These are phyloP conservation scores for Manis pentadactyla DNA, from an alignment of 2,797 vertebrate species.

Conservation along the genomic window DNA sequence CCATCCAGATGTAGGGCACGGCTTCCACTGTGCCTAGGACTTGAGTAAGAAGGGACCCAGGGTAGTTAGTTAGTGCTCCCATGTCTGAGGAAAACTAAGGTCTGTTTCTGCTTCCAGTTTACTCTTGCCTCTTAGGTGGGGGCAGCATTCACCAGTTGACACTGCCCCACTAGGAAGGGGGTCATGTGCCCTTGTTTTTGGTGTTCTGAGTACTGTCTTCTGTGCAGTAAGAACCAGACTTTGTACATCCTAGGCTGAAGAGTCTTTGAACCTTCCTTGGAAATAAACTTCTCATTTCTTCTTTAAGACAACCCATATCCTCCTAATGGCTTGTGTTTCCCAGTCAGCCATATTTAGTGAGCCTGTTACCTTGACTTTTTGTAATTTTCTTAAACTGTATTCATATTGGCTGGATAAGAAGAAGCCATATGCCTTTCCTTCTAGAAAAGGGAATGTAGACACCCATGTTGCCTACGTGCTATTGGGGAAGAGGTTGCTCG, in stretches of 20 bases:
- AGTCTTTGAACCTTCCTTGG: constrained; percentile 65
- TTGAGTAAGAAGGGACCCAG: constrained; percentile 14
- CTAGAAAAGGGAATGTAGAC: constrained; percentile 76
- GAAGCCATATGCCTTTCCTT: constrained; percentile 77
- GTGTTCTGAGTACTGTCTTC: neutral
- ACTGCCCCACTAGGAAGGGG: neutral
- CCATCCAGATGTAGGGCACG: constrained; percentile 64
- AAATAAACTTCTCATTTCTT: constrained; percentile 71
- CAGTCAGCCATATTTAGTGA: constrained; percentile 80
- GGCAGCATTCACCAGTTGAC: constrained; percentile 61
- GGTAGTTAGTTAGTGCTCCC: neutral
- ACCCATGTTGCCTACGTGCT: constrained; percentile 66
- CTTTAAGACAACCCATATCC: constrained; percentile 54
- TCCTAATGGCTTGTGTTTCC: constrained; percentile 69
- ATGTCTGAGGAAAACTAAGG: neutral
- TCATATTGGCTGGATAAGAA: constrained; percentile 72
- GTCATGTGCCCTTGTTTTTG: neutral
- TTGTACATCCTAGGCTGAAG: neutral
- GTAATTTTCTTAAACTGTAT: constrained; percentile 75
- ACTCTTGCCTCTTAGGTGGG: neutral
- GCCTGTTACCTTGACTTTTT: constrained; percentile 81
- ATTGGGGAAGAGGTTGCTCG: constrained; percentile 66
- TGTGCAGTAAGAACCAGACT: constrained; percentile 47
- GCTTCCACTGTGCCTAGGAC: constrained; percentile 44
- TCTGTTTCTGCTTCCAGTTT: constrained; percentile 17